Conservation (phyloP, 1,140 invertebrate genomes). For the Sitobion miscanthi region DNA sequence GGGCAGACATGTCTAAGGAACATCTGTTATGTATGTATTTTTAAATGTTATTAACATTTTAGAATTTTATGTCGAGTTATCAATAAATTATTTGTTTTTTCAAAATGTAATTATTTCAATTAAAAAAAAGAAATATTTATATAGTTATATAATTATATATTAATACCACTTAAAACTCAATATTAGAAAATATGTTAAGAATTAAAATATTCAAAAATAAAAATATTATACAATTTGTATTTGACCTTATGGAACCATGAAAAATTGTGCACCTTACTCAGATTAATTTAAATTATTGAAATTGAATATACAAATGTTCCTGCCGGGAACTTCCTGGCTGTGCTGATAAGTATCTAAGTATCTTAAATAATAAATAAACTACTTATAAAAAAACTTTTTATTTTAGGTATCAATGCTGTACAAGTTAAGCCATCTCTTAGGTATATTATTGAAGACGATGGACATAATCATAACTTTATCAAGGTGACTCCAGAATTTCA, state of each 20-base stretch:
- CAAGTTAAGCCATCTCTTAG: conserved; percentile 35
- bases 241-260: too few species aligned
- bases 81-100: too few species aligned
- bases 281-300: too few species aligned
- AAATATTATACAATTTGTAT: background rate
- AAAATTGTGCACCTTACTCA: background rate
- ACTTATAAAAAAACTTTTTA: background rate
- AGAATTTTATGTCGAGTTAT: too few species aligned
- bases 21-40: background rate
- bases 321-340: background rate
- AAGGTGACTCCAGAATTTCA: conserved; percentile 52
- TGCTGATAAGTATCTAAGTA: background rate
- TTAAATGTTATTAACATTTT: too few species aligned
- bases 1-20: background rate
- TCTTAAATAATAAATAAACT: background rate
- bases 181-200: background rate
- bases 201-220: background rate
- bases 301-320: background rate
- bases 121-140: too few species aligned
- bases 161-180: too few species aligned
- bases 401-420: background rate
- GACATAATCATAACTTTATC: conserved; percentile 35
- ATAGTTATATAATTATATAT: too few species aligned
- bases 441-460: conserved; percentile 25
- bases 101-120: too few species aligned